These are phyloP conservation scores for Cathartes aura DNA, from an alignment of 2,113 vertebrate genomes.

Conservation along the genomic window DNA sequence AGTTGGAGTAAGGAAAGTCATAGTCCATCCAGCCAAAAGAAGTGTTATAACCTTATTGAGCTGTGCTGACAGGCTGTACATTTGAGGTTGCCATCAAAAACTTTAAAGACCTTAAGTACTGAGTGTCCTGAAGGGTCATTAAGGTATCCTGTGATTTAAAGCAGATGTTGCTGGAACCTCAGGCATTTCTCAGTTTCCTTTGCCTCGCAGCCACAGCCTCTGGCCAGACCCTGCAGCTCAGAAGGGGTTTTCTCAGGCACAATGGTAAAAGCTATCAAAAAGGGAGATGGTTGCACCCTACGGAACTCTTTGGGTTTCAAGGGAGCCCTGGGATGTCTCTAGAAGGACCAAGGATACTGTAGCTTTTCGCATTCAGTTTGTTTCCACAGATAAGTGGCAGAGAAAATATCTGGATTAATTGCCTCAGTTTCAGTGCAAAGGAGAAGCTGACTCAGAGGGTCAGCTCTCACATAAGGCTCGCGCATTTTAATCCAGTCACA, in stretches of 20 bases:
- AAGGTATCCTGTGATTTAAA: not conserved
- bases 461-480: not conserved
- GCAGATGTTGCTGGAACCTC: not conserved
- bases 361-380: not conserved
- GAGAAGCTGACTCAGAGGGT: not conserved
- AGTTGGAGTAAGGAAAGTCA: not conserved
- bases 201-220: not conserved
- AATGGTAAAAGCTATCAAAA: not conserved
- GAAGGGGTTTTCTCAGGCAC: not conserved
- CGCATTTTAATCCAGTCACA: not conserved
- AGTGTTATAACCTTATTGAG: not conserved
- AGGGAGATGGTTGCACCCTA: not conserved
- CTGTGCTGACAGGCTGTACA: not conserved
- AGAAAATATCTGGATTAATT: not conserved
- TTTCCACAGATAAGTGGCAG: not conserved
- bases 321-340: not conserved
- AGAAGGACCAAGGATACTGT: not conserved
- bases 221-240: not conserved
- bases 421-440: not conserved
- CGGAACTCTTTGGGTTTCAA: not conserved
- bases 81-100: not conserved
- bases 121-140: not conserved
- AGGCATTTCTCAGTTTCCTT: not conserved
- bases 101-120: not conserved
- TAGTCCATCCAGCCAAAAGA: not conserved